A percentile compares a stretch with the other conserved stretches of the same genome.
Evolutionary conservation across 2,888 invertebrate species (phyloP).

Genomic region (Protonemura montana): DNA sequence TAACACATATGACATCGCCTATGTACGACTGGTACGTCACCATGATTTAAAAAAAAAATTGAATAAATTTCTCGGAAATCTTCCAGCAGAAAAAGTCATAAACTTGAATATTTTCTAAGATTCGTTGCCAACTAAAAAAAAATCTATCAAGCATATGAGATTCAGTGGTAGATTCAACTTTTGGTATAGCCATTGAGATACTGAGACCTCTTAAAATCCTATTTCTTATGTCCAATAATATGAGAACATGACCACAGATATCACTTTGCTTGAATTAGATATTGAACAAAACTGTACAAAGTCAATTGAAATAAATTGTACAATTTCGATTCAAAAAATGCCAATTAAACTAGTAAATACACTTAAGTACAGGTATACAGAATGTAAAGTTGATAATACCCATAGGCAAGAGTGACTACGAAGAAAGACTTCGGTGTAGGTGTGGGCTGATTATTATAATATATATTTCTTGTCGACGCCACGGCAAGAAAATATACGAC

Average conservation of each 20-base stretch:
- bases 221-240: background rate
- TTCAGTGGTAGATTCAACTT: no score
- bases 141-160: no score
- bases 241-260: background rate
- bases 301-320: background rate
- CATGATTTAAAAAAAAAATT: no score
- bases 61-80: no score
- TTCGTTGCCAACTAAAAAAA: no score
- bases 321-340: background rate
- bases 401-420: background rate
- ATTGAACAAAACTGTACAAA: background rate
- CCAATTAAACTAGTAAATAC: conserved; percentile 12
- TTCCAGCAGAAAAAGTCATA: no score
- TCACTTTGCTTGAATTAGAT: background rate
- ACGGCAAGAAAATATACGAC: conserved; percentile 17
- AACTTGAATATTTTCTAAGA: no score
- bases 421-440: background rate
- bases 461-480: conserved; percentile 1
- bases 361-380: background rate
- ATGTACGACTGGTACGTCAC: no score
- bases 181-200: no score
- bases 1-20: no score
- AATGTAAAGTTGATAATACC: background rate
- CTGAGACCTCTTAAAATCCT: no score
- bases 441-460: conserved; percentile 7